Percentiles rank a stretch among this genome's conserved stretches.
Conservation (phyloP, 2,888 invertebrate genomes). For the Antheraea yamamai region DNA sequence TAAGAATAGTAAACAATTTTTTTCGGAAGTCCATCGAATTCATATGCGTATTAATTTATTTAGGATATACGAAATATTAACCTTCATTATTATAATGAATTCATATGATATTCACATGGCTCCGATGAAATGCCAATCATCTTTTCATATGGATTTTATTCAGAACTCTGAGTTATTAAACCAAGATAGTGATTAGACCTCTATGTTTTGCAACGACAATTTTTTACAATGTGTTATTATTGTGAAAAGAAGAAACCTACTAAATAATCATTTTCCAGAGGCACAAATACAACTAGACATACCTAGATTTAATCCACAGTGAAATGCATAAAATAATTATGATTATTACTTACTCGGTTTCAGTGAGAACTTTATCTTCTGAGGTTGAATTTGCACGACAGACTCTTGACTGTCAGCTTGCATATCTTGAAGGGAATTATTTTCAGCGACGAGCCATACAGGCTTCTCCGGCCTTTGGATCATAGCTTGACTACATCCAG, state of each 20-base stretch:
- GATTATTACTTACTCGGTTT: slow-evolving; percentile 79
- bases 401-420: slow-evolving; percentile 60
- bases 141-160: too few relatives aligned
- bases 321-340: background rate
- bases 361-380: slow-evolving; percentile 81
- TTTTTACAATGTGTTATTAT: too few relatives aligned
- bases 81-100: too few relatives aligned
- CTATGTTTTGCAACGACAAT: too few relatives aligned
- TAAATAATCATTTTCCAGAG: background rate
- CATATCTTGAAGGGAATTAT: slow-evolving; percentile 78
- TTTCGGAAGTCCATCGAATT: too few relatives aligned
- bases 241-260: background rate
- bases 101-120: too few relatives aligned
- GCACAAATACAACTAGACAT: background rate
- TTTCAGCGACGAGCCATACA: slow-evolving; percentile 60
- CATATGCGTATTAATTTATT: too few relatives aligned
- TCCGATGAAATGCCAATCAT: too few relatives aligned
- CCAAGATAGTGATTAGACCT: too few relatives aligned
- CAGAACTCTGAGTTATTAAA: too few relatives aligned
- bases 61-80: too few relatives aligned
- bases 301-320: background rate
- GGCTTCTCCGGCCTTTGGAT: slow-evolving; percentile 65
- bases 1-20: too few relatives aligned
- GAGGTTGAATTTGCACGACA: slow-evolving; percentile 86
- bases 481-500: slow-evolving; percentile 65